Evolutionary conservation across 2,888 invertebrate genomes (phyloP).

Genomic region (Ichneumoninae sp.): DNA sequence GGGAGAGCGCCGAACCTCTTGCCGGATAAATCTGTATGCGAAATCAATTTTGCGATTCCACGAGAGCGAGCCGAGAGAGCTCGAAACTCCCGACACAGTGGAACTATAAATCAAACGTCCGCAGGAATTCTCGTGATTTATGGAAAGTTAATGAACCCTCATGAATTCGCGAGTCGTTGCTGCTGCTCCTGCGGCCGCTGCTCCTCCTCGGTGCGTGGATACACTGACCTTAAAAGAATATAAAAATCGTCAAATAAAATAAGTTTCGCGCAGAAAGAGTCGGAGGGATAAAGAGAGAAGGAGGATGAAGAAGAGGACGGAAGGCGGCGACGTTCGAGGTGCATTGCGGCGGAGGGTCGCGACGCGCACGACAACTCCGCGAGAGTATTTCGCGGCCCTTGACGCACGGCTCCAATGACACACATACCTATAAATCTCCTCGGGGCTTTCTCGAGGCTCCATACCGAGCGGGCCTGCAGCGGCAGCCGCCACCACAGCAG

Average conservation of each 20-base stretch:
- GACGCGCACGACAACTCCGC: constrained; percentile 46
- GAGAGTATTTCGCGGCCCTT: constrained; percentile 68
- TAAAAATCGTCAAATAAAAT: constrained; percentile 62
- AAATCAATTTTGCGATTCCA: constrained; percentile 58
- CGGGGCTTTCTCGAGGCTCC: constrained; percentile 62
- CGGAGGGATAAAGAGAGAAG: constrained; percentile 20
- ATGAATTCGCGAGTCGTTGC: constrained; percentile 61
- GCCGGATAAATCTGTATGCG: constrained; percentile 57
- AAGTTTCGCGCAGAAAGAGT: constrained; percentile 33
- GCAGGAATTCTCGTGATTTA: constrained; percentile 65
- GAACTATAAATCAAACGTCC: constrained; percentile 64
- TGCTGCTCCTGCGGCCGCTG: constrained; percentile 28
- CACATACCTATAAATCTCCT: constrained; percentile 82
- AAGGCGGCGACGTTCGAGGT: constrained; percentile 59
- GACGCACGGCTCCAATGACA: constrained; percentile 83
- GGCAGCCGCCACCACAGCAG: constrained; percentile 36
- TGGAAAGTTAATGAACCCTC: constrained; percentile 68
- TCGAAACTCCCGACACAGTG: constrained; percentile 59
- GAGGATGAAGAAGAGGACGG: constrained; percentile 40
- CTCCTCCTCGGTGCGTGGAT: constrained; percentile 27
- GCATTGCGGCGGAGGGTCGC: constrained; percentile 53
- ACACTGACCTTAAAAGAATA: constrained; percentile 58
- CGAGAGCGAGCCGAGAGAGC: constrained; percentile 26
- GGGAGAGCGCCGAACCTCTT: constrained; percentile 18
- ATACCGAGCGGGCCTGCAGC: constrained; percentile 66